Conservation (phyloP, 2,797 vertebrate species). For the Hemitrygon akajei region DNA sequence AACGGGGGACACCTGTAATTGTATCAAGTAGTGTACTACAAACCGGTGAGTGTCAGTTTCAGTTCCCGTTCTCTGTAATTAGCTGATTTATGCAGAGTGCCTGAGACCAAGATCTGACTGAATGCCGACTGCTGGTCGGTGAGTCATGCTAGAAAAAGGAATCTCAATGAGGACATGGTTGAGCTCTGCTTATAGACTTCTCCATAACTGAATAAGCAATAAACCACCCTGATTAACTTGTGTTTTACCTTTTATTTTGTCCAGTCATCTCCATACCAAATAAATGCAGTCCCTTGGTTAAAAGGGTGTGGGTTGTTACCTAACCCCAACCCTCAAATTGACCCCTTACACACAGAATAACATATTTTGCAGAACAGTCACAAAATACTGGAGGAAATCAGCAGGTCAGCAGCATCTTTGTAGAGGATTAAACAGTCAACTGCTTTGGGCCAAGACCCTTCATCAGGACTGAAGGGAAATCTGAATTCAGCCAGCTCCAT, state of each 20-base stretch:
- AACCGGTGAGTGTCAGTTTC: not conserved
- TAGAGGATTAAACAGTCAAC: no score
- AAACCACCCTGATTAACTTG: not conserved
- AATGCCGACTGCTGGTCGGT: not conserved
- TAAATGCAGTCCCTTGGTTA: not conserved
- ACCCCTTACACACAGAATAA: no score
- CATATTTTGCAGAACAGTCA: no score
- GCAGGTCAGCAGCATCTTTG: no score
- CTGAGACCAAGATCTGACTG: no score
- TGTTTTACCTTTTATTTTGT: not conserved
- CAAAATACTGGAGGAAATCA: no score
- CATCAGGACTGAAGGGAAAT: no score
- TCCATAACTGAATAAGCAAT: not conserved
- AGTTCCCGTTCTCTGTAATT: not conserved
- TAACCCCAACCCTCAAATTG: not conserved
- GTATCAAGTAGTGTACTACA: not conserved
- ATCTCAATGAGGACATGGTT: not conserved
- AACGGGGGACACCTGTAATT: no score
- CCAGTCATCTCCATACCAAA: not conserved
- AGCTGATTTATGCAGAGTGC: not conserved
- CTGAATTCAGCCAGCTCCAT: no score
- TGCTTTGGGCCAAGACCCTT: no score
- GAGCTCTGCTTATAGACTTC: not conserved
- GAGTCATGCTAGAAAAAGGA: not conserved
- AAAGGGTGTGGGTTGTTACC: not conserved